These are phyloP conservation scores for Notothenia rossii DNA, from an alignment of 2,113 vertebrate species.

Conservation along the genomic window DNA sequence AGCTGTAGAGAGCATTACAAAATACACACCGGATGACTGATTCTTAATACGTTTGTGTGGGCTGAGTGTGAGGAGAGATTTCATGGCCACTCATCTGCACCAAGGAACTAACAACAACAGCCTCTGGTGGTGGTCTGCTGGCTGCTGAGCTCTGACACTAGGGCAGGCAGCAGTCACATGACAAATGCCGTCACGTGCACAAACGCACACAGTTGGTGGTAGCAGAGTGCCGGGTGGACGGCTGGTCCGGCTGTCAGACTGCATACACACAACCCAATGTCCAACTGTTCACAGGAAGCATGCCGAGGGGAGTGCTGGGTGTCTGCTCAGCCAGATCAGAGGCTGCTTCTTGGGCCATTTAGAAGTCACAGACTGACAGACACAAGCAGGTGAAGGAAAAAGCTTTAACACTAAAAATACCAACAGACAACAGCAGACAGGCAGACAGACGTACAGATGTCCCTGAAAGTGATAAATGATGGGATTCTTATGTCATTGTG, in stretches of 20 bases:
- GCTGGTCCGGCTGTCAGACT: constrained; percentile 49
- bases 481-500: constrained; percentile 19
- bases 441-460: constrained; percentile 29
- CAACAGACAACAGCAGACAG: constrained; percentile 41
- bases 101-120: constrained; percentile 45
- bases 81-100: constrained; percentile 51
- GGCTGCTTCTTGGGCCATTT: constrained; percentile 20
- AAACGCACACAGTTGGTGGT: constrained; percentile 54
- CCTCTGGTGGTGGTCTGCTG: constrained; percentile 61
- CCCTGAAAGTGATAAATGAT: constrained; percentile 54
- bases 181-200: constrained; percentile 53
- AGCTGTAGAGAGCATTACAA: constrained; percentile 42
- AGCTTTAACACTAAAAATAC: constrained; percentile 65
- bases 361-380: constrained; percentile 50
- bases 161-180: constrained; percentile 60
- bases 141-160: constrained; percentile 51
- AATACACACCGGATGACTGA: constrained; percentile 15
- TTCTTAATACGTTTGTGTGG: constrained; percentile 17
- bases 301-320: constrained; percentile 33
- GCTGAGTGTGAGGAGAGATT: constrained; percentile 28
- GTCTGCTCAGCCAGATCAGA: constrained; percentile 41
- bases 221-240: constrained; percentile 20
- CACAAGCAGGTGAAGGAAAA: constrained; percentile 75
- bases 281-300: constrained; percentile 55
- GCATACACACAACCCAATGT: constrained; percentile 27